Base-by-base conservation (phyloP, 2,113 vertebrate species). In the Takifugu bimaculatus region DNA sequence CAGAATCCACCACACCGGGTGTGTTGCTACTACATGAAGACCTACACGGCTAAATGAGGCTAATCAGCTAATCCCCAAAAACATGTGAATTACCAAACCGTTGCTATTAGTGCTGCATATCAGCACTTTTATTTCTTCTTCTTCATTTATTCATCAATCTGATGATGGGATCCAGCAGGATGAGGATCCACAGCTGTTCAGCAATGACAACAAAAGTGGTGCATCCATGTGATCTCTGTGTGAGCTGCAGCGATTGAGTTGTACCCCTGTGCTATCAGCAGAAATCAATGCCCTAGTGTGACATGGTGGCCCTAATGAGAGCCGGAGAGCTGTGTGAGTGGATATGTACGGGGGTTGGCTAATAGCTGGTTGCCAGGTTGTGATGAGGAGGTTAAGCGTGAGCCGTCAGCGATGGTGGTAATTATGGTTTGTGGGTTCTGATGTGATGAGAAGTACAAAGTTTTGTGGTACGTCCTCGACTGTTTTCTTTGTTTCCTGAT, bases 331-430 rank as follows among this genome's bases (percentile, higher is more conserved):
- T 68, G 28, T 73, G 59, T 64, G 51, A 66, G 51, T 71, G 35
- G 50, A 57, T 73, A 20, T 60, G 62, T 63, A 25, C 39, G 68
- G 15, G 72, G 69, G 69, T 53, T 62, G 70, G 55, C 28, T 83
- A 83, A 87, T 86, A 75, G 68, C 68, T 51, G 82, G 82, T 70
- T 86, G 85, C 77, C 75, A 78, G 69, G 81, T 65, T 60, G 59
- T 77, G 76, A 82, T 83, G 69, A 75, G 72, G 69, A 65, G 48
- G 63, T 76, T 76, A 60, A 65, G 63, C 58, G 50, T 74, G 77
- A 75, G 62, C 56, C 48, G n/a, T 81, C 79, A 74, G 72, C 74
- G 70, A 83, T 78, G 66, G 72, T 72, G 47, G 75, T 84, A 82
- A 87, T 88, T 85, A 83, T 59, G 50, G 62, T 32, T 32, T 32